Conservation (phyloP, 1,140 invertebrate genomes). For the Euwallacea similis region DNA sequence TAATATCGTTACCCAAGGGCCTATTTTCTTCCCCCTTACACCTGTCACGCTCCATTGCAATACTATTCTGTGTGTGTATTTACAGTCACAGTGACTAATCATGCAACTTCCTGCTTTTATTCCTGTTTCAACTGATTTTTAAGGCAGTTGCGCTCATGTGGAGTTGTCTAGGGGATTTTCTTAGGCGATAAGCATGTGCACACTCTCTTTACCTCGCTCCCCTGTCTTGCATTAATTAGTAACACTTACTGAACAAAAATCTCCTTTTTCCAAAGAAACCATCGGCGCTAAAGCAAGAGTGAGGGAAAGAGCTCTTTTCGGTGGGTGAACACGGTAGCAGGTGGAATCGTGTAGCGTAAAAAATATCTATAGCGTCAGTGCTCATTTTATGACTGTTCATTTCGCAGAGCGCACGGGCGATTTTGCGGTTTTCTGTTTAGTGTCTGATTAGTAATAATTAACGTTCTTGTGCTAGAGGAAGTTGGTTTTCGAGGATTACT, state of each 20-base stretch:
- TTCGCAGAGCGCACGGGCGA: conserved; percentile 1
- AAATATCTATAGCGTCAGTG: conserved; percentile 17
- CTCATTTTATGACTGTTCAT: conserved; percentile 7
- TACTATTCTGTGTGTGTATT: not conserved
- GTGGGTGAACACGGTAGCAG: conserved; percentile 31
- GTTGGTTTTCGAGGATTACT: not conserved
- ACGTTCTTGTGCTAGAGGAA: not conserved
- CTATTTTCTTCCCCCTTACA: not conserved
- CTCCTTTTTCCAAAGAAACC: not conserved
- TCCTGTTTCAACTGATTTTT: no score
- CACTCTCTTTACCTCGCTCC: not conserved
- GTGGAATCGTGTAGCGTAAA: conserved; percentile 30
- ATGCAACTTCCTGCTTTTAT: conserved; percentile 6
- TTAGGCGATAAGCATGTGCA: not conserved
- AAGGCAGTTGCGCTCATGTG: no score
- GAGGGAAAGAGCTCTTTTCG: conserved; percentile 33
- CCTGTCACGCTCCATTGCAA: not conserved
- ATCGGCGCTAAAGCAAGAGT: conserved; percentile 8
- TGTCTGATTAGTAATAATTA: no score
- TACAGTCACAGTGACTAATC: conserved; percentile 2
- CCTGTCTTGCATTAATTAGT: conserved; percentile 16
- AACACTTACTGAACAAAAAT: conserved; percentile 11
- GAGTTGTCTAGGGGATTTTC: no score
- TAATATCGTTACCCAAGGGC: no score
- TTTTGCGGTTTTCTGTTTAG: conserved; percentile 7